Conservation (phyloP, 2,113 vertebrate genomes). For the Barnardius zonarius region DNA sequence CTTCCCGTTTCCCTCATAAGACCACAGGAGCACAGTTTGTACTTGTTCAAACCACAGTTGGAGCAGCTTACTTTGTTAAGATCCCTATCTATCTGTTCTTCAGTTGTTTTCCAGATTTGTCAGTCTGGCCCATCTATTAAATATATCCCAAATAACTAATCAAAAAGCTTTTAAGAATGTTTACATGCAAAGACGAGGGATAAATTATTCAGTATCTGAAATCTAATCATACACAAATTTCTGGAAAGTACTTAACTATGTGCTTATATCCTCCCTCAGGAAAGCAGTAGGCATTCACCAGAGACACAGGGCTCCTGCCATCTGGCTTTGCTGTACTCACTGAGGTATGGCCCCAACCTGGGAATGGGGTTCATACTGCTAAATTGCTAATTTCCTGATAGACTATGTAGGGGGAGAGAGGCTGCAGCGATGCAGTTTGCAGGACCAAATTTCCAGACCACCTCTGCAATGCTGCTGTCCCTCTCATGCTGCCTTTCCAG, state of each 20-base stretch:
- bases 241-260: neutral
- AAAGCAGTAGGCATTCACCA: neutral
- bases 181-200: neutral
- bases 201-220: conserved; percentile 36
- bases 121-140: conserved; percentile 23
- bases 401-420: neutral
- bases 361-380: neutral
- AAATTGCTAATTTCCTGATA: neutral
- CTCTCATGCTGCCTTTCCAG: neutral
- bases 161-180: conserved; percentile 44
- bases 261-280: neutral
- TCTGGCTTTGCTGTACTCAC: neutral
- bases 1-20: neutral
- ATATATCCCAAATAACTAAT: conserved; percentile 25
- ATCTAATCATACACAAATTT: neutral
- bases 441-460: accelerated
- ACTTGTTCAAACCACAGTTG: neutral
- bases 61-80: neutral
- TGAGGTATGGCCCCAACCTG: neutral
- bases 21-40: neutral
- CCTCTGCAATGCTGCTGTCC: neutral
- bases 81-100: neutral
- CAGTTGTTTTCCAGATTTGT: neutral
- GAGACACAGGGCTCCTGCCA: neutral
- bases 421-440: neutral